phyloP scores from a whole-genome alignment of 2,113 vertebrate species.

The Psittacara wagleri region DNA sequence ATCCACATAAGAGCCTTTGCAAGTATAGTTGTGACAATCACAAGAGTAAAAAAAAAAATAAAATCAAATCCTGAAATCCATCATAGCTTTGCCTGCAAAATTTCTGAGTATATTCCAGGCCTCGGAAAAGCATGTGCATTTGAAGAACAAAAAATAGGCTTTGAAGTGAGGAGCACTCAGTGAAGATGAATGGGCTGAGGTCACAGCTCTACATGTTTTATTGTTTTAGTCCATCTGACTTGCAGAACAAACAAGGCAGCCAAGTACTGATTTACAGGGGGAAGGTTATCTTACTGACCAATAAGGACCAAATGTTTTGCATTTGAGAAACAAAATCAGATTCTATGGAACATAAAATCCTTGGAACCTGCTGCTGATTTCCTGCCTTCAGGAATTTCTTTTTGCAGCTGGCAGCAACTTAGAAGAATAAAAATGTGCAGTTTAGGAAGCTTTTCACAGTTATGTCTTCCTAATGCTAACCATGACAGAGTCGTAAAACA shows the following conservation, averaged over 20 bases:
- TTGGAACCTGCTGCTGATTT: slow-evolving; percentile 50
- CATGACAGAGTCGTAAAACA: not conserved
- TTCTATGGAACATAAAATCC: slow-evolving; percentile 49
- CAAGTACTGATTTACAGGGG: slow-evolving; percentile 47
- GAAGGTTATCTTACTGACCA: slow-evolving; percentile 52
- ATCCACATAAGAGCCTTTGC: not conserved
- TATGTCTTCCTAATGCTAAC: not conserved
- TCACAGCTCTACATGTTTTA: slow-evolving; percentile 61
- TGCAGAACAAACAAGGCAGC: slow-evolving; percentile 55
- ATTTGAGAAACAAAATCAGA: slow-evolving; percentile 34
- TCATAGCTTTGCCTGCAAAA: not conserved
- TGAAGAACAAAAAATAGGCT: slow-evolving; percentile 19
- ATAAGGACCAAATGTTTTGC: slow-evolving; percentile 35
- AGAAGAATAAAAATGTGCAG: not conserved
- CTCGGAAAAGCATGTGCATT: not conserved
- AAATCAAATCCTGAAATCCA: not conserved
- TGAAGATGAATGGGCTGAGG: slow-evolving; percentile 53
- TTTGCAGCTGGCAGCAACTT: slow-evolving; percentile 6
- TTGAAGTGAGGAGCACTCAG: slow-evolving; percentile 42
- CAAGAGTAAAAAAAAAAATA: not conserved
- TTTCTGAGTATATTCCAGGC: not conserved
- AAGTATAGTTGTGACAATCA: not conserved
- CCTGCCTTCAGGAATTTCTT: slow-evolving; percentile 21
- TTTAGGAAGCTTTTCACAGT: not conserved
- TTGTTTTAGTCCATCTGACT: slow-evolving; percentile 58